Evolutionary conservation across 2,113 vertebrate species (phyloP), one percentile per base, ranked within the genome.

Genomic region (Parotia lawesii): DNA sequence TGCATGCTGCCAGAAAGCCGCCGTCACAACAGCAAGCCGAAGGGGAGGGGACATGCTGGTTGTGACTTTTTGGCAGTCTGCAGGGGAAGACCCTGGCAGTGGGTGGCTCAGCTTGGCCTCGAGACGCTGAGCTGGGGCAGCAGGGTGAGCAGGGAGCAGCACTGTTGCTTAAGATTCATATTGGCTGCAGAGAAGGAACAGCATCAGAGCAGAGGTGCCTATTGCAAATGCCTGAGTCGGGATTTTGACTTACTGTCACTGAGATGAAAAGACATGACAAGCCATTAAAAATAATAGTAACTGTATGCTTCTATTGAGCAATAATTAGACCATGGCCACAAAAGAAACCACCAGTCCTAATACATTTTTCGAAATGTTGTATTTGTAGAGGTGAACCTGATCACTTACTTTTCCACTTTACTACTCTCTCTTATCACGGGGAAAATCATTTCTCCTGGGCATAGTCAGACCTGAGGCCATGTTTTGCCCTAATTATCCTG

Each of bases 11-110:
- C 67, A 53, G 67, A 83, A 56, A 80, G 22, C 58, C 25, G 7
- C n/a, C 3, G 0, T n/a, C 71, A 28, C 27, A 25, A 15, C 23
- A 65, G 42, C n/a, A 66, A 48, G 33, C 23, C 6, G 5, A 25
- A 33, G 37, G 29, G n/a, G 17, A 78, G 38, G 15, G 15, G 8
- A 40, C 0, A 0, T 28, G 38, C 25, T 6, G 5, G 13, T 29
- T 85, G 56, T 62, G 56, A 21, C 23, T 77, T 66, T 40, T n/a
- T 57, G 48, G 33, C 45, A 64, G 35, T 29, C 19, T 4, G 5
- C 44, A 31, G n/a, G 14, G 73, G 35, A 80, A 74, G 45, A 47
- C 2, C 5, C 24, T 7, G 25, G 19, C 20, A 6, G 10, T 38
- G 48, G 21, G 42, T 66, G 44, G 38, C 51, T 70, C 27, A 12